Percentiles rank a stretch among this genome's conserved stretches.
These are phyloP conservation scores for Fistularia commersonii DNA, from an alignment of 2,797 vertebrate species.

Conservation along the genomic window DNA sequence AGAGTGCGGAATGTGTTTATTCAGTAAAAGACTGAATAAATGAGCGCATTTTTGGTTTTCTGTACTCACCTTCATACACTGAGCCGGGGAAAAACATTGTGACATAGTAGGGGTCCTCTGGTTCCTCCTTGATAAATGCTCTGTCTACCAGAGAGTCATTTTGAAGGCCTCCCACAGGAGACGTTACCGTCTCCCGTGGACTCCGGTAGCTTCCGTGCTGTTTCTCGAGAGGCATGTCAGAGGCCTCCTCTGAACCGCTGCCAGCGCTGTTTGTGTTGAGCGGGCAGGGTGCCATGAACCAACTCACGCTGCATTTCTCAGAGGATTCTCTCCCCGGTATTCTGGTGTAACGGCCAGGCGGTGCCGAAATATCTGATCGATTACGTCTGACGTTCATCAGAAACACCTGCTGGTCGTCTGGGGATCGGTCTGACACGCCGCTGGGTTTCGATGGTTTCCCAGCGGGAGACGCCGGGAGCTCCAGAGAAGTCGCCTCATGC, in stretches of 20 bases:
- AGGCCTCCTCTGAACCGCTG: conserved; percentile 35
- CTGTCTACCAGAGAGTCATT: conserved; percentile 23
- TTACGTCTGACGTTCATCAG: conserved; percentile 12
- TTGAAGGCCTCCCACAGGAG: conserved; percentile 14
- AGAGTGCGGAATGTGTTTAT: neutral
- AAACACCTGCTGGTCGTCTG: neutral
- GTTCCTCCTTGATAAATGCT: conserved; percentile 46
- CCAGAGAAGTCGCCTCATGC: conserved; percentile 21
- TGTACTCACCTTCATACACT: conserved; percentile 71
- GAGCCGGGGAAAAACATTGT: conserved; percentile 61
- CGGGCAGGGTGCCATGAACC: conserved; percentile 24
- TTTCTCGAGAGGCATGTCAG: conserved; percentile 22
- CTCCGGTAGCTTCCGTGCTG: conserved; percentile 28
- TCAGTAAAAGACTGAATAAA: too few species aligned
- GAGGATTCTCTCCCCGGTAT: conserved; percentile 38
- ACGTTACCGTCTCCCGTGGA: conserved; percentile 19
- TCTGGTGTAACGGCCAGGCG: conserved; percentile 14
- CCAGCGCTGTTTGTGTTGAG: conserved; percentile 39
- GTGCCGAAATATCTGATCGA: conserved; percentile 24
- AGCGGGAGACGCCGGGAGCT: conserved; percentile 12
- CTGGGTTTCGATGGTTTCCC: conserved; percentile 12
- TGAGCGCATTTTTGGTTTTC: neutral
- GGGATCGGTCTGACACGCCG: conserved; percentile 4
- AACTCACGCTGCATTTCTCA: conserved; percentile 30
- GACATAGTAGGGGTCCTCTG: conserved; percentile 62